Conservation (phyloP, 2,888 invertebrate genomes). For the Macrophya alboannulata region DNA sequence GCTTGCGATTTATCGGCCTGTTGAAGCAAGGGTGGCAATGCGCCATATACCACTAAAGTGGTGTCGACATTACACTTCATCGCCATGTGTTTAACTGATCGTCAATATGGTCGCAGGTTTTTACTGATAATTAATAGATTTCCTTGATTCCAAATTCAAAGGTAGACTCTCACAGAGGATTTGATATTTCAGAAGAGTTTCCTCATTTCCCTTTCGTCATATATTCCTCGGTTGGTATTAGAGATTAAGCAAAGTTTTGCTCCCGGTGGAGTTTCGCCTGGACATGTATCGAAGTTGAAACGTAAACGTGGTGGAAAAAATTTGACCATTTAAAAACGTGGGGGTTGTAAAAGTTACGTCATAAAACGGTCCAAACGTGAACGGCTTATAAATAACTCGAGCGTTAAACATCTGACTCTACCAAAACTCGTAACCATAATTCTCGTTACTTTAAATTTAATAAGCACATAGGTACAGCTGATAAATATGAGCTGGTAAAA, state of each 20-base stretch:
- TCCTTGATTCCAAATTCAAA: neutral
- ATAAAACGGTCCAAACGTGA: constrained; percentile 9
- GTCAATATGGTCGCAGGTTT: neutral
- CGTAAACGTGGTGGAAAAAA: neutral
- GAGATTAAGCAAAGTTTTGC: constrained; percentile 26
- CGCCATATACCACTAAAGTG: neutral
- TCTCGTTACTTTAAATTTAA: constrained; percentile 3
- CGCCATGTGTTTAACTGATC: neutral
- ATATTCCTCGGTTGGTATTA: neutral
- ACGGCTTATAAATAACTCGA: constrained; percentile 33
- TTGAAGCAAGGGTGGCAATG: constrained; percentile 44
- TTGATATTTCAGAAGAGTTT: neutral
- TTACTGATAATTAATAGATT: neutral
- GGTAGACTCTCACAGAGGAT: neutral
- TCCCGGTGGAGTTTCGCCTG: neutral
- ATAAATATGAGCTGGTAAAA: neutral
- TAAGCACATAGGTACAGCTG: neutral
- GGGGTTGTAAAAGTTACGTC: neutral
- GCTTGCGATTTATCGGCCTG: constrained; percentile 47
- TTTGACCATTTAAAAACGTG: constrained; percentile 18
- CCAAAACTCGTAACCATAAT: constrained; percentile 18
- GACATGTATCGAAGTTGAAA: constrained; percentile 29
- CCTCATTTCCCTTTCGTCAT: neutral
- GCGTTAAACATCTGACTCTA: neutral
- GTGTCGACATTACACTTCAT: neutral